Evolutionary conservation across 2,888 invertebrate species (phyloP).

Genomic region (Ceraclea dissimilis): DNA sequence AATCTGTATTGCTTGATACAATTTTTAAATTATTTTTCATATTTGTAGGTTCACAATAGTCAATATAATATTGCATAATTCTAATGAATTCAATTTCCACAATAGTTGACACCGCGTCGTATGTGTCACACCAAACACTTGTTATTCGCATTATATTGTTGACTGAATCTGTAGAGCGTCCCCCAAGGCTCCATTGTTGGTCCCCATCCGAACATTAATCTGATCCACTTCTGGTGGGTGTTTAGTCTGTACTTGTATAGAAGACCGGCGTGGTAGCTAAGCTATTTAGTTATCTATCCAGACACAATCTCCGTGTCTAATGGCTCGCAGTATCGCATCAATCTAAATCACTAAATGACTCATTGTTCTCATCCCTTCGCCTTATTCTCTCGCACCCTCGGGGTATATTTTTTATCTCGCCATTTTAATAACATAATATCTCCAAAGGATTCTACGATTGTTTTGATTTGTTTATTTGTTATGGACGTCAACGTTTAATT

Average conservation of each 20-base stretch:
- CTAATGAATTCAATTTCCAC: too few relatives aligned
- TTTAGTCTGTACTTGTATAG: background rate
- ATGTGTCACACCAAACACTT: too few relatives aligned
- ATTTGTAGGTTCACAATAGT: too few relatives aligned
- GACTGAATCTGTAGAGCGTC: background rate
- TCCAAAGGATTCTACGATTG: conserved; percentile 1
- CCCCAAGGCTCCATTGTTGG: background rate
- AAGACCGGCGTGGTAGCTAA: background rate
- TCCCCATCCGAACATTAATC: conserved; percentile 3
- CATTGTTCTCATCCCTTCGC: conserved; percentile 20
- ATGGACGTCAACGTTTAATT: background rate
- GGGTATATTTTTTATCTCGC: conserved; percentile 6
- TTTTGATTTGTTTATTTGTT: conserved; percentile 1
- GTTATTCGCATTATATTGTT: too few relatives aligned
- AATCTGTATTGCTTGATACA: too few relatives aligned
- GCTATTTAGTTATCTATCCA: conserved; percentile 14
- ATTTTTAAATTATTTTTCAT: too few relatives aligned
- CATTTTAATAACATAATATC: background rate
- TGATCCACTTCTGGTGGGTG: conserved; percentile 9
- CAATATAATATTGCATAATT: too few relatives aligned
- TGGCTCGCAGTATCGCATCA: conserved; percentile 26
- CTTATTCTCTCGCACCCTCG: background rate
- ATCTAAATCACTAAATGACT: conserved; percentile 27
- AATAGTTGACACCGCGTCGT: too few relatives aligned
- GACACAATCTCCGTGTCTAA: conserved; percentile 26